Evolutionary conservation across 2,888 invertebrate species (phyloP).

Genomic region (Mythimna lalbum): DNA sequence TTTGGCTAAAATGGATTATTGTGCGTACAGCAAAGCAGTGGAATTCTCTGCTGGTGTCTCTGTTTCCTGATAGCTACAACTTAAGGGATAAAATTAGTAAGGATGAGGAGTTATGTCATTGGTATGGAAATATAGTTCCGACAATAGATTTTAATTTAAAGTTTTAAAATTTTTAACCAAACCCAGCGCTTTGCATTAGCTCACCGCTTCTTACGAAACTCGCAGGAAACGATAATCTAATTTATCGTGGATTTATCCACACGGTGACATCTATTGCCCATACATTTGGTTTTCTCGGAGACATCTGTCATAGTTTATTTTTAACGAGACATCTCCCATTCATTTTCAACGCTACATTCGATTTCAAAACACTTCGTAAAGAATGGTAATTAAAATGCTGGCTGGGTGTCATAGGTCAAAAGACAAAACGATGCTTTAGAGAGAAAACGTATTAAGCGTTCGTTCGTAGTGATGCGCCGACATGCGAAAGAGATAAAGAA

Average conservation of each 20-base stretch:
- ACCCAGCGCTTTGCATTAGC: background rate
- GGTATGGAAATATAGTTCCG: too few relatives aligned
- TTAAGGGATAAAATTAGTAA: too few relatives aligned
- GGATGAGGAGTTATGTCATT: too few relatives aligned
- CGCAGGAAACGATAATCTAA: background rate
- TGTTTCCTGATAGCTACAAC: too few relatives aligned
- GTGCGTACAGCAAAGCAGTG: too few relatives aligned
- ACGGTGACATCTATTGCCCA: background rate
- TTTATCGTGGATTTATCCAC: background rate
- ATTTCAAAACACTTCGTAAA: constrained; percentile 37
- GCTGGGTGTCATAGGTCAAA: constrained; percentile 14
- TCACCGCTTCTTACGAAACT: background rate
- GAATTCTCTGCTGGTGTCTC: too few relatives aligned
- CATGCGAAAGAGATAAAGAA: too few relatives aligned
- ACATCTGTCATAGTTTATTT: background rate
- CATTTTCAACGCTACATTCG: background rate
- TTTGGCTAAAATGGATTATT: too few relatives aligned
- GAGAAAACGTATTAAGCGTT: too few relatives aligned
- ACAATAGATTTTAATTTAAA: too few relatives aligned
- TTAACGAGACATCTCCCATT: constrained; percentile 1
- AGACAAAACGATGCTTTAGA: background rate
- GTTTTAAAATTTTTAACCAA: background rate
- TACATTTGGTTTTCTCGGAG: background rate
- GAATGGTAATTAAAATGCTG: constrained; percentile 31
- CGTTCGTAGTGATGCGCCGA: too few relatives aligned